Evolutionary conservation across 2,888 invertebrate species (phyloP).

Genomic region (Tetanocera ferruginea): DNA sequence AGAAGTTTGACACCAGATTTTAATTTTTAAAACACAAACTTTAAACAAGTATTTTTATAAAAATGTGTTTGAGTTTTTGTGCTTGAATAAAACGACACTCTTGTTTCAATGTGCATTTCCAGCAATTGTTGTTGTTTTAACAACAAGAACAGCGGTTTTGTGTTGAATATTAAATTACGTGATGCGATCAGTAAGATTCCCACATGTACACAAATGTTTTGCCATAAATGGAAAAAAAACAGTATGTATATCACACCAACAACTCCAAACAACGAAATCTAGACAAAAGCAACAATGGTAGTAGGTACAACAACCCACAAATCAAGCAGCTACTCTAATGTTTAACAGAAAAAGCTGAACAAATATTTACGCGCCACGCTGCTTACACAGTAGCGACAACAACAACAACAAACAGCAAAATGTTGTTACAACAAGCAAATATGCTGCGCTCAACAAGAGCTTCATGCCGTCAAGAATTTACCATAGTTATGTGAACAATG

Average conservation of each 20-base stretch:
- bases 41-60: too few relatives aligned
- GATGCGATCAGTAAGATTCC: too few relatives aligned
- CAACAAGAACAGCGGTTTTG: too few relatives aligned
- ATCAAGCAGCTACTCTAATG: background rate
- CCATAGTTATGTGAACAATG: slow-evolving; percentile 28
- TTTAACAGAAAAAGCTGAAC: background rate
- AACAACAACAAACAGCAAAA: background rate
- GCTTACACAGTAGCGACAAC: slow-evolving; percentile 10
- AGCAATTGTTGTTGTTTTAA: too few relatives aligned
- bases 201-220: too few relatives aligned
- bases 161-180: too few relatives aligned
- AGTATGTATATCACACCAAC: background rate
- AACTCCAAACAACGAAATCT: background rate
- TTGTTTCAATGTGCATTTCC: too few relatives aligned
- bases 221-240: background rate
- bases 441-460: slow-evolving; percentile 9
- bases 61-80: too few relatives aligned
- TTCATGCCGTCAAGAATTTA: background rate
- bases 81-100: too few relatives aligned
- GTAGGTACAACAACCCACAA: background rate
- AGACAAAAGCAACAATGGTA: background rate
- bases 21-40: too few relatives aligned
- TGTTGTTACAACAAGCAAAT: slow-evolving; percentile 9
- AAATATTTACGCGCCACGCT: slow-evolving; percentile 17
- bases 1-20: too few relatives aligned